Base-by-base conservation (phyloP, 2,888 invertebrate species). In the Parthenolecanium corni region DNA sequence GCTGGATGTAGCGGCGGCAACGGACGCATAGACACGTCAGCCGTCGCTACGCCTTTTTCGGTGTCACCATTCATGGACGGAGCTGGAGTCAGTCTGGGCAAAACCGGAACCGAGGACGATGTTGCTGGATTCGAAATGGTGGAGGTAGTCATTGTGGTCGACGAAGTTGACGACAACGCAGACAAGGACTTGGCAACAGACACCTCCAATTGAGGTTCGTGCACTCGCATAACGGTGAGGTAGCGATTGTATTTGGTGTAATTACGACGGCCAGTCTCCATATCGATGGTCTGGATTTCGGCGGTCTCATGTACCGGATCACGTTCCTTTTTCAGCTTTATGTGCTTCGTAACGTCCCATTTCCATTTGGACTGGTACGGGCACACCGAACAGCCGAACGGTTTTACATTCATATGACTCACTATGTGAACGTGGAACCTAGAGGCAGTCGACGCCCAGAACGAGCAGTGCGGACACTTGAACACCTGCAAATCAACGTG, bases 301-400 rank as follows among this genome's bases (percentile, higher is more conserved):
- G 86, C 88, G 66, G 80, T 81, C 70, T 83, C 82, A 74, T 92
- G 92, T 53, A 83, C 83, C 56, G 85, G 84, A 76, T 90, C 91
- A 67, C 89, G 80, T 21, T 86, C 86, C 6, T 88, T 86, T 77
- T 91, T 92, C 70, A 92, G 77, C 71, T 90, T 86, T 67, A 95
- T 93, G 74, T 96, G 96, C 74, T 95, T 91, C 24, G 91, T 90
- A 65, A 95, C 91, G 76, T 95, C 95, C 89, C 93, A 94, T 67
- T 93, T 82, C 93, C 94, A 95, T 73, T 95, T 95, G 25, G 93
- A 93, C 69, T 90, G 84, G 72, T 93, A 91, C 61, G 89, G 85
- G 76, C 95, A 96, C 16, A 89, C 78, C 1, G 94, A 93, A 76
- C 96, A 96, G 75, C 93, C 90, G 74, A 93, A 96, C 1, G 94